Evolutionary conservation across 2,797 vertebrate species (phyloP).

Genomic region (Falco peregrinus): DNA sequence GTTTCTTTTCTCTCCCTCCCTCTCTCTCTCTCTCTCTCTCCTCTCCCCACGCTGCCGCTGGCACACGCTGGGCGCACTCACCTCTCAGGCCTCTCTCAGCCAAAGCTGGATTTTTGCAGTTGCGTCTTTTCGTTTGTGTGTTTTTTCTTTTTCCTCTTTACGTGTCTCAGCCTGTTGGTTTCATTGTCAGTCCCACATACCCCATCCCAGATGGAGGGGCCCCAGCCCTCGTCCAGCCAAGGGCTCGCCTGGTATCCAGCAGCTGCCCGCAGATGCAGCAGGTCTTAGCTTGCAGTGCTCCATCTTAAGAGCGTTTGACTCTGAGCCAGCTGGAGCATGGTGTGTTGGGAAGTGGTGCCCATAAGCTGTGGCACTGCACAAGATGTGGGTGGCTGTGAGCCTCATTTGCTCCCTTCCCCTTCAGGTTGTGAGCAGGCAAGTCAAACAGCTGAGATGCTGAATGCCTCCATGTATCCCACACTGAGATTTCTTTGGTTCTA

Average conservation of each 20-base stretch:
- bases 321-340: constrained; percentile 30
- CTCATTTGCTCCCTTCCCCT: not conserved
- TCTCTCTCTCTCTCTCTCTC: constrained; percentile 66
- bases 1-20: constrained; percentile 77
- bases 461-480: not conserved
- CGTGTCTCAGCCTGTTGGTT: constrained; percentile 59
- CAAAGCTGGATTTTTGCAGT: constrained; percentile 99
- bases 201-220: constrained; percentile 43
- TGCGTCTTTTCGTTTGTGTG: constrained; percentile 87
- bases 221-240: constrained; percentile 54
- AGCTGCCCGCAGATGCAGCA: constrained; percentile 48
- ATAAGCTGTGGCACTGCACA: constrained; percentile 1
- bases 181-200: constrained; percentile 49
- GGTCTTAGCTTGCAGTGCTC: constrained; percentile 50
- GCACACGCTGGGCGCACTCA: constrained; percentile 76
- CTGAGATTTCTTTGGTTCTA: not conserved
- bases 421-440: constrained; percentile 4
- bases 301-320: constrained; percentile 1
- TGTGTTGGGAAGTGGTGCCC: not conserved
- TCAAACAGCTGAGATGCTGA: not conserved
- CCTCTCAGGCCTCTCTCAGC: constrained; percentile 95
- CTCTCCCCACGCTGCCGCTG: constrained; percentile 81
- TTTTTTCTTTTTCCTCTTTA: constrained; percentile 67
- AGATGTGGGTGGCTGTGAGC: not conserved
- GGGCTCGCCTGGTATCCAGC: constrained; percentile 55